phyloP scores from a whole-genome alignment of 1,140 invertebrate genomes.

The Eriosoma lanigerum region DNA sequence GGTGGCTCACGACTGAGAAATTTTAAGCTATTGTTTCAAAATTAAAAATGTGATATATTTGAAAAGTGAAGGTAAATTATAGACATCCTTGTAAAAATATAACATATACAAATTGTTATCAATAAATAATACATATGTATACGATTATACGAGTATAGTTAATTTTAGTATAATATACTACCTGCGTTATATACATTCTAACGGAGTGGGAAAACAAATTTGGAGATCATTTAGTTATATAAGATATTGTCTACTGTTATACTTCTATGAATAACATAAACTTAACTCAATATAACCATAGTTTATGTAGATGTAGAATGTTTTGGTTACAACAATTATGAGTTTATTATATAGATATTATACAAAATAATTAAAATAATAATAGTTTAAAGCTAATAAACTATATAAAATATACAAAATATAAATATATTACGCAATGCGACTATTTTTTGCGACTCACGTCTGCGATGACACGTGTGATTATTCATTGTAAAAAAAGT shows the following conservation, averaged over 20 bases:
- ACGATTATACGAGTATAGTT: too few species aligned
- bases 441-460: too few species aligned
- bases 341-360: too few species aligned
- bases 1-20: slow-evolving; percentile 23
- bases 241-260: background rate
- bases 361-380: too few species aligned
- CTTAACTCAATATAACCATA: background rate
- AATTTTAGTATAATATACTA: too few species aligned
- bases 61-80: slow-evolving; percentile 45
- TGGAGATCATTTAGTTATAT: slow-evolving; percentile 1
- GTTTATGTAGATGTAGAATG: background rate
- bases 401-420: too few species aligned
- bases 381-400: too few species aligned
- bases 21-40: slow-evolving; percentile 42
- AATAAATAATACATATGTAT: too few species aligned
- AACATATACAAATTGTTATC: background rate
- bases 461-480: too few species aligned
- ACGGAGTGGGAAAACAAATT: background rate
- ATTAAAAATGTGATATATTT: slow-evolving; percentile 20
- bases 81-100: background rate
- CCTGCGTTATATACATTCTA: background rate
- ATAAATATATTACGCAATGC: too few species aligned
- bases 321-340: too few species aligned
- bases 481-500: too few species aligned
- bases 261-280: background rate